Conservation (phyloP, 2,888 invertebrate species). For the Cryptophagus acutangulus region DNA sequence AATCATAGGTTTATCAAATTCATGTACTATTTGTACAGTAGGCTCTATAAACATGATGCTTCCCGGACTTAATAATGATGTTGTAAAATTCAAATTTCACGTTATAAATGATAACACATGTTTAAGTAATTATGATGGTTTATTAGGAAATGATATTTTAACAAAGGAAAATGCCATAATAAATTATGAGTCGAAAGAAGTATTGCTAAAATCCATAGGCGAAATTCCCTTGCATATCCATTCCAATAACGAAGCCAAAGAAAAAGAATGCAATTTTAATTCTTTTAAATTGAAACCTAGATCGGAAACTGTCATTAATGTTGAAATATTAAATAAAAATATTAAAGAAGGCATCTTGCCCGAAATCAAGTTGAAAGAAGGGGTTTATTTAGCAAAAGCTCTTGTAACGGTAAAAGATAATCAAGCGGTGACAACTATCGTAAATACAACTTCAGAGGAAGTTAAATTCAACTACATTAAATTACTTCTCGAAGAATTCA, state of each 20-base stretch:
- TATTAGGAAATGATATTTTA: not conserved
- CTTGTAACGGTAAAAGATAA: constrained; percentile 14
- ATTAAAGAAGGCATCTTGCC: constrained; percentile 22
- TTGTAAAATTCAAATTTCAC: too few relatives aligned
- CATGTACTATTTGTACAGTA: too few relatives aligned
- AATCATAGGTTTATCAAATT: too few relatives aligned
- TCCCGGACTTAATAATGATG: too few relatives aligned
- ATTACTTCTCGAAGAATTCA: not conserved
- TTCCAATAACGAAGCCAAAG: not conserved
- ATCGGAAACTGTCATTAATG: constrained; percentile 23
- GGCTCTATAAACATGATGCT: too few relatives aligned
- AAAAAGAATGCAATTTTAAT: too few relatives aligned
- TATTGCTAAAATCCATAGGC: not conserved
- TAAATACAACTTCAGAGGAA: constrained; percentile 1
- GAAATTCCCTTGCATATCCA: not conserved
- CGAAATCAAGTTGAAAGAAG: constrained; percentile 17
- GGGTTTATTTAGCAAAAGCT: constrained; percentile 18
- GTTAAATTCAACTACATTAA: not conserved
- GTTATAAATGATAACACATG: too few relatives aligned
- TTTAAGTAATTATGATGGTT: not conserved
- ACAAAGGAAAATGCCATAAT: not conserved
- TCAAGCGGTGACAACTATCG: constrained; percentile 16
- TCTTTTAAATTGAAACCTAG: constrained; percentile 17
- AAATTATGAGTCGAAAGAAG: not conserved
- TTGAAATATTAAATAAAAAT: constrained; percentile 19